phyloP scores from a whole-genome alignment of 1,140 invertebrate genomes.

The Drosophila bocki region DNA sequence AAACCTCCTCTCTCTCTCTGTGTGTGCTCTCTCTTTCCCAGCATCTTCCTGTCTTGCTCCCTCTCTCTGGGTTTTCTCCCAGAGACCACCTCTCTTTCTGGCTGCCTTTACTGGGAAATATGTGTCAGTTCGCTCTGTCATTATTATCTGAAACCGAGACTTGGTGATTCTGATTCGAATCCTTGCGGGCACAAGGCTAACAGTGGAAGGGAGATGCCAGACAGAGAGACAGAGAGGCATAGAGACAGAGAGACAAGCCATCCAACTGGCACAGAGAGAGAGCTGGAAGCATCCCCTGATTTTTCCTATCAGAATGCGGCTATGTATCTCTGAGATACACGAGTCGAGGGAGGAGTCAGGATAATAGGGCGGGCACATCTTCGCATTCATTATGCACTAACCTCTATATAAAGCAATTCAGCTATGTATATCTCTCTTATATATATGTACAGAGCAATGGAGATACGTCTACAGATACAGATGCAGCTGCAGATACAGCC shows the following conservation, averaged over 20 bases:
- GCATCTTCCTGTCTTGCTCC: slow-evolving; percentile 7
- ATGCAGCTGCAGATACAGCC: background rate
- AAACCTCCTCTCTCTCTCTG: slow-evolving; percentile 38
- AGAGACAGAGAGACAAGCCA: slow-evolving; percentile 3
- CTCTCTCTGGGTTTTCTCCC: slow-evolving; percentile 1
- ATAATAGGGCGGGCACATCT: slow-evolving; percentile 84
- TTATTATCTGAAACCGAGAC: slow-evolving; percentile 55
- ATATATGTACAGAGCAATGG: slow-evolving; percentile 32
- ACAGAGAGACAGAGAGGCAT: slow-evolving; percentile 6
- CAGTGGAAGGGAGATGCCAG: slow-evolving; percentile 13
- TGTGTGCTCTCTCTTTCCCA: slow-evolving; percentile 11
- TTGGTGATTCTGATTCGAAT: slow-evolving; percentile 59
- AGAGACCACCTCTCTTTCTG: slow-evolving; percentile 21
- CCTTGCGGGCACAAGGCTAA: slow-evolving; percentile 59
- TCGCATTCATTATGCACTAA: slow-evolving; percentile 82
- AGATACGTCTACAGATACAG: slow-evolving; percentile 33
- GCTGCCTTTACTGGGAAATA: slow-evolving; percentile 46
- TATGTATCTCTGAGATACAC: slow-evolving; percentile 78
- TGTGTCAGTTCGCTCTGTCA: slow-evolving; percentile 73
- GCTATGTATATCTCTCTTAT: slow-evolving; percentile 15
- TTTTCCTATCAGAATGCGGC: slow-evolving; percentile 78
- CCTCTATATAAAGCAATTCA: slow-evolving; percentile 20
- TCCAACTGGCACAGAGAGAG: slow-evolving; percentile 10
- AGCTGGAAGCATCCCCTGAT: slow-evolving; percentile 49
- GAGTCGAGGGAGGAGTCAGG: slow-evolving; percentile 79